A percentile compares a stretch with the other conserved stretches of the same genome.
Evolutionary conservation across 2,888 invertebrate genomes (phyloP).

Genomic region (Scaptodrosophila latifasciaeformis): DNA sequence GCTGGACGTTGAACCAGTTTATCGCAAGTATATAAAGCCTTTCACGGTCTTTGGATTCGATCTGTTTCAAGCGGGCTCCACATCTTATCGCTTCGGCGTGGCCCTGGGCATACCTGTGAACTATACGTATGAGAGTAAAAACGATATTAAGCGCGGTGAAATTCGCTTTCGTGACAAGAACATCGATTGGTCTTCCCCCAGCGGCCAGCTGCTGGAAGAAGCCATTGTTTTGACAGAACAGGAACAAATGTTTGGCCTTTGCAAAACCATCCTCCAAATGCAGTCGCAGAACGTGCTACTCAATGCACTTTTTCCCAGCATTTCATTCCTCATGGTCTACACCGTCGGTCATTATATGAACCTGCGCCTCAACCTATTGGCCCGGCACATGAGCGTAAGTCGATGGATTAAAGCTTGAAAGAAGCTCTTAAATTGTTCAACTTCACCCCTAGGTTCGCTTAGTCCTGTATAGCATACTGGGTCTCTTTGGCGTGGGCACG

Average conservation of each 20-base stretch:
- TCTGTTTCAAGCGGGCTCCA: slow-evolving; percentile 80
- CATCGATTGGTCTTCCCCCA: slow-evolving; percentile 81
- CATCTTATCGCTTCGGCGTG: slow-evolving; percentile 79
- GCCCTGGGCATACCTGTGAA: slow-evolving; percentile 85
- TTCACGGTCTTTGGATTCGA: slow-evolving; percentile 86
- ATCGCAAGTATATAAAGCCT: slow-evolving; percentile 78
- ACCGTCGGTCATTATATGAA: slow-evolving; percentile 77
- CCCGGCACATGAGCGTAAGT: slow-evolving; percentile 76
- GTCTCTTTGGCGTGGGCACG: slow-evolving; percentile 77
- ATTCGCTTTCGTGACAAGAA: slow-evolving; percentile 80
- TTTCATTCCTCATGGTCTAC: slow-evolving; percentile 77
- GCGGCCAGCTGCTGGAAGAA: slow-evolving; percentile 79
- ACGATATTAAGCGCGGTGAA: slow-evolving; percentile 78
- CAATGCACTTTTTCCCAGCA: slow-evolving; percentile 77
- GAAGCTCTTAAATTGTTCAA: neutral
- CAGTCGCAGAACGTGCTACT: slow-evolving; percentile 78
- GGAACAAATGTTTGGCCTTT: slow-evolving; percentile 87
- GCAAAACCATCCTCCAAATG: slow-evolving; percentile 82
- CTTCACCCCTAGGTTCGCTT: slow-evolving; percentile 63
- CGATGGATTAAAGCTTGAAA: neutral
- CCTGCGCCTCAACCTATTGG: slow-evolving; percentile 77
- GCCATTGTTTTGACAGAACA: slow-evolving; percentile 84
- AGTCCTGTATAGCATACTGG: slow-evolving; percentile 78
- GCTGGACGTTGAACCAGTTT: slow-evolving; percentile 77
- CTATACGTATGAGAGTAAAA: slow-evolving; percentile 78